Percentiles rank a stretch among this genome's conserved stretches.
These are phyloP conservation scores for Dipodomys ordii DNA, from an alignment of 2,113 vertebrate species.

Conservation along the genomic window DNA sequence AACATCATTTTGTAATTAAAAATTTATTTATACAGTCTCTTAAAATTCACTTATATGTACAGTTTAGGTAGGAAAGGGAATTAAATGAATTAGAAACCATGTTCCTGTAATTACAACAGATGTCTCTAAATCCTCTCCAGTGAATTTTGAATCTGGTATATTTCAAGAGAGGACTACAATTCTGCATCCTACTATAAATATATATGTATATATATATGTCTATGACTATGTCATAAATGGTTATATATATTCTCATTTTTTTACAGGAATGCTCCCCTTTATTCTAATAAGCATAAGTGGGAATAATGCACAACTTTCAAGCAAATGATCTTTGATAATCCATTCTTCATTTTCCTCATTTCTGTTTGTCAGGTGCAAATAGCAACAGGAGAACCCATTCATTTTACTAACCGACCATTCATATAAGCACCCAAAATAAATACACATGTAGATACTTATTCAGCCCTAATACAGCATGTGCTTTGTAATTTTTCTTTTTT, in stretches of 20 bases:
- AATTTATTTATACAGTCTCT: conserved; percentile 89
- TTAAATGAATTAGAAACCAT: conserved; percentile 87
- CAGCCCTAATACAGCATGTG: background rate
- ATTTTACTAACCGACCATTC: conserved; percentile 63
- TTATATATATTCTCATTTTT: conserved; percentile 83
- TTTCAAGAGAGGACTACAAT: conserved; percentile 78
- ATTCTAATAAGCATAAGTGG: conserved; percentile 80
- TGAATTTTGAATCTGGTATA: conserved; percentile 83
- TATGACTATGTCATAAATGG: conserved; percentile 79
- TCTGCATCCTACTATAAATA: conserved; percentile 59
- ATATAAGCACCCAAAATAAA: conserved; percentile 50
- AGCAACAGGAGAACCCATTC: conserved; percentile 64
- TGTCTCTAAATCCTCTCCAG: conserved; percentile 85
- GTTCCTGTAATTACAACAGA: conserved; percentile 87
- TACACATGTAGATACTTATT: background rate
- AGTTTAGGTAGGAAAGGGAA: conserved; percentile 87
- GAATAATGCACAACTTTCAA: conserved; percentile 78
- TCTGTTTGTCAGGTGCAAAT: conserved; percentile 59
- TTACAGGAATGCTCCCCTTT: conserved; percentile 75
- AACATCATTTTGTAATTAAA: conserved; percentile 90
- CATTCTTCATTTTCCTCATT: conserved; percentile 67
- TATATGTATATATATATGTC: conserved; percentile 27
- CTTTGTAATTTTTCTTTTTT: conserved; percentile 38
- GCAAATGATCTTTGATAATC: conserved; percentile 70
- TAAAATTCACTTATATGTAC: conserved; percentile 85